Percentiles rank a stretch among this genome's conserved stretches.
phyloP scores from a whole-genome alignment of 2,888 invertebrate genomes.

The Oxycera nigricornis region DNA sequence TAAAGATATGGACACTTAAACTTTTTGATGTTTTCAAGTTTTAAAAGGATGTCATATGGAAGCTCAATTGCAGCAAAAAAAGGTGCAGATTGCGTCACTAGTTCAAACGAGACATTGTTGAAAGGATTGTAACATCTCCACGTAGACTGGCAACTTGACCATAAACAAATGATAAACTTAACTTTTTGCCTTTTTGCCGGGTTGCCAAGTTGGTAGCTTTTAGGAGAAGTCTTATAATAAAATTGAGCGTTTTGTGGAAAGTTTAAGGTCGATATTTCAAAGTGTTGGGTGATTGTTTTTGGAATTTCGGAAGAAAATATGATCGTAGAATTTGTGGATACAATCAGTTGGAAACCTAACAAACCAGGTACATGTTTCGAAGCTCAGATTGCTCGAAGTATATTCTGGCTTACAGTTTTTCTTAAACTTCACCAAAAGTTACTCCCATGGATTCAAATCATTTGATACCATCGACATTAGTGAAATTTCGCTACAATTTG shows the following conservation, averaged over 20 bases:
- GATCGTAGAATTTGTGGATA: too few species aligned
- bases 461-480: too few species aligned
- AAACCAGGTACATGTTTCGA: too few species aligned
- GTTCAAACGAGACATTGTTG: neutral
- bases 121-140: neutral
- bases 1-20: neutral
- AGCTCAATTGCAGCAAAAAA: neutral
- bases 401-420: too few species aligned
- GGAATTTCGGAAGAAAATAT: too few species aligned
- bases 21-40: neutral
- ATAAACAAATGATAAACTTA: neutral
- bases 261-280: neutral
- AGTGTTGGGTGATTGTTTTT: too few species aligned
- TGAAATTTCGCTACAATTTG: too few species aligned
- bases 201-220: neutral
- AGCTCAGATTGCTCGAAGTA: too few species aligned
- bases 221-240: neutral
- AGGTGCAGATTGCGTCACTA: neutral
- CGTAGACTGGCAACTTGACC: neutral
- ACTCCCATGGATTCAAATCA: too few species aligned
- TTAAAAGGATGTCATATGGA: neutral
- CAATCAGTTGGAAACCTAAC: too few species aligned
- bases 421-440: too few species aligned
- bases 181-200: neutral
- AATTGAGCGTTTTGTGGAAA: neutral